These are phyloP conservation scores for Portunus trituberculatus DNA, from an alignment of 1,140 invertebrate species.

Conservation along the genomic window DNA sequence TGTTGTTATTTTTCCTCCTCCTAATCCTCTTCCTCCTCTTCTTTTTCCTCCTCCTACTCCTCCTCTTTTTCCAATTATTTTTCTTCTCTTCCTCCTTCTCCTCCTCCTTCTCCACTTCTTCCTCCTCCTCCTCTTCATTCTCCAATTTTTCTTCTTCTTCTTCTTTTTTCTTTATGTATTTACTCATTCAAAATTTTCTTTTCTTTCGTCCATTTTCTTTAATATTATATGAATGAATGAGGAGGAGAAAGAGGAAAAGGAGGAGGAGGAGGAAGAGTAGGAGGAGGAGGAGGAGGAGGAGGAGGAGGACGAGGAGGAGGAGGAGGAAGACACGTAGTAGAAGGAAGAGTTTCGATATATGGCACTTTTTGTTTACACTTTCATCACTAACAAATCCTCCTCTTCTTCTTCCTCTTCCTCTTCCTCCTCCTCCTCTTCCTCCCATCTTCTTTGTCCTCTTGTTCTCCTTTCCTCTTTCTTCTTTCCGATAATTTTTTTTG, in stretches of 20 bases:
- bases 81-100: too few species aligned
- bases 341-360: not conserved
- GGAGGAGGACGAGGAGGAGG: not conserved
- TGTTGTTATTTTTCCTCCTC: not conserved
- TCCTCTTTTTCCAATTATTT: too few species aligned
- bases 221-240: not conserved
- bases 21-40: not conserved
- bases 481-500: not conserved
- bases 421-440: not conserved
- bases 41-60: not conserved
- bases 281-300: not conserved
- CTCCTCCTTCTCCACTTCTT: too few species aligned
- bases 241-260: not conserved
- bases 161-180: too few species aligned
- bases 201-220: too few species aligned
- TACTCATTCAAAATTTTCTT: too few species aligned
- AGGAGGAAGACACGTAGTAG: not conserved
- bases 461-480: constrained; percentile 1
- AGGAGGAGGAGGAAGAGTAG: not conserved
- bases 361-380: not conserved
- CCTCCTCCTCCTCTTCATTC: too few species aligned
- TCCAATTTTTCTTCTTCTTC: too few species aligned
- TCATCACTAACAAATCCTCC: not conserved
- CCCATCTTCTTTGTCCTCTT: not conserved
- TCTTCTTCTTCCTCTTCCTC: constrained; percentile 43